Percentiles rank a stretch among this genome's conserved stretches.
These are phyloP conservation scores for Dolichotis patagonum DNA, from an alignment of 2,113 vertebrate species.

Conservation along the genomic window DNA sequence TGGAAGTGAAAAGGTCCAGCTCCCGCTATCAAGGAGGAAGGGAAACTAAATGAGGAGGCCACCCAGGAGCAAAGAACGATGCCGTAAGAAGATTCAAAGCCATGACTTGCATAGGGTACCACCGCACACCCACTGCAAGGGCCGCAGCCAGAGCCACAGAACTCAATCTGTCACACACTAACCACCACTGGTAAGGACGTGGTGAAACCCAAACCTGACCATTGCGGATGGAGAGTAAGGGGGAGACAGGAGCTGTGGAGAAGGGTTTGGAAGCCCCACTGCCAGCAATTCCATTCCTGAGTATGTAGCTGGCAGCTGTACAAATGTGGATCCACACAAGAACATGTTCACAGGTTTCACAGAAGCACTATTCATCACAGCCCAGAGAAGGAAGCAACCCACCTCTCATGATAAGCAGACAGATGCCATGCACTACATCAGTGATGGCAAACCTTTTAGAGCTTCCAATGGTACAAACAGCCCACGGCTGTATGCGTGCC, in stretches of 20 bases:
- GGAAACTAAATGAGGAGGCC: background rate
- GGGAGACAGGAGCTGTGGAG: fast-evolving
- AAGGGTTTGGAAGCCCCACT: background rate
- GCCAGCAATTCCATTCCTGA: background rate
- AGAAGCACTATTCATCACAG: background rate
- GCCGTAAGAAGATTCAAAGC: background rate
- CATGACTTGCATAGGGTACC: background rate
- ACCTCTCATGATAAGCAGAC: background rate
- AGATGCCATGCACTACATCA: background rate
- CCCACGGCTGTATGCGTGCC: background rate
- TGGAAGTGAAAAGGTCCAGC: background rate
- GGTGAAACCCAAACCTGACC: background rate
- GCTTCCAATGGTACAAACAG: background rate
- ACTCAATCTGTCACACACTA: background rate
- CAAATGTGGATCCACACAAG: background rate
- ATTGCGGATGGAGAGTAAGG: background rate
- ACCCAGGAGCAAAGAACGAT: background rate
- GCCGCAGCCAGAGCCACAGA: background rate
- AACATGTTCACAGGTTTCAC: background rate
- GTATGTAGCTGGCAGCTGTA: background rate
- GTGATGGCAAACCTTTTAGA: background rate
- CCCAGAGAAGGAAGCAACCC: background rate
- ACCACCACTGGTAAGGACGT: background rate
- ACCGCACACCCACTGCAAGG: background rate
- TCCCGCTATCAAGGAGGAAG: background rate